Evolutionary conservation across 2,113 vertebrate species (phyloP).

Genomic region (Hippocampus comes): DNA sequence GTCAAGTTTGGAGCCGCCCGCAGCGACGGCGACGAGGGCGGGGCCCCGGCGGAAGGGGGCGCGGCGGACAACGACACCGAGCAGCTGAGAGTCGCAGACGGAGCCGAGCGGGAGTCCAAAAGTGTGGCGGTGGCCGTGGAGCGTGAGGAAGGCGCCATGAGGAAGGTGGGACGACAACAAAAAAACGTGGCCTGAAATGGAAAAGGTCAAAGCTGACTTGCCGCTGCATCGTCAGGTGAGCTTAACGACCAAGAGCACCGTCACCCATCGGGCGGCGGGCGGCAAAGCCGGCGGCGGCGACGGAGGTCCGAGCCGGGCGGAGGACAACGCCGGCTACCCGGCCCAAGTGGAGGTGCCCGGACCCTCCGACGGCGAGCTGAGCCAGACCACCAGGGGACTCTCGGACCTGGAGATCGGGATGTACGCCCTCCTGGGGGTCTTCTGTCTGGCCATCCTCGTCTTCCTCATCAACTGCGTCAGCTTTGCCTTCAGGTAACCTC

Average conservation of each 20-base stretch:
- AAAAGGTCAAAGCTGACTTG: background rate
- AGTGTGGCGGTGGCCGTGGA: slow-evolving; percentile 53
- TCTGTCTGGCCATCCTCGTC: slow-evolving; percentile 94
- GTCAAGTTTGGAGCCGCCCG: slow-evolving; percentile 80
- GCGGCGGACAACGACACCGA: slow-evolving; percentile 71
- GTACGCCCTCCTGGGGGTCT: slow-evolving; percentile 93
- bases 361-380: slow-evolving; percentile 77
- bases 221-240: slow-evolving; percentile 57
- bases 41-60: slow-evolving; percentile 70
- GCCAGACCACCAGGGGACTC: slow-evolving; percentile 79
- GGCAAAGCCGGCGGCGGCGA: slow-evolving; percentile 58
- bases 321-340: slow-evolving; percentile 80
- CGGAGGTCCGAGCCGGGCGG: slow-evolving; percentile 65
- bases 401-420: slow-evolving; percentile 95
- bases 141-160: slow-evolving; percentile 75
- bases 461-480: slow-evolving; percentile 97
- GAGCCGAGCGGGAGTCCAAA: slow-evolving; percentile 74
- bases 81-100: slow-evolving; percentile 74
- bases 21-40: slow-evolving; percentile 63
- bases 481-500: slow-evolving; percentile 83
- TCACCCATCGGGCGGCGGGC: slow-evolving; percentile 65
- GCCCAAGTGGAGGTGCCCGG: slow-evolving; percentile 78
- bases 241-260: slow-evolving; percentile 73
- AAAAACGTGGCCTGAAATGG: background rate
- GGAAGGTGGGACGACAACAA: slow-evolving; percentile 54